A percentile compares a stretch with the other conserved stretches of the same genome.
phyloP scores from a whole-genome alignment of 92 coral and sea anemone genomes.

The Palythoa grandis region DNA sequence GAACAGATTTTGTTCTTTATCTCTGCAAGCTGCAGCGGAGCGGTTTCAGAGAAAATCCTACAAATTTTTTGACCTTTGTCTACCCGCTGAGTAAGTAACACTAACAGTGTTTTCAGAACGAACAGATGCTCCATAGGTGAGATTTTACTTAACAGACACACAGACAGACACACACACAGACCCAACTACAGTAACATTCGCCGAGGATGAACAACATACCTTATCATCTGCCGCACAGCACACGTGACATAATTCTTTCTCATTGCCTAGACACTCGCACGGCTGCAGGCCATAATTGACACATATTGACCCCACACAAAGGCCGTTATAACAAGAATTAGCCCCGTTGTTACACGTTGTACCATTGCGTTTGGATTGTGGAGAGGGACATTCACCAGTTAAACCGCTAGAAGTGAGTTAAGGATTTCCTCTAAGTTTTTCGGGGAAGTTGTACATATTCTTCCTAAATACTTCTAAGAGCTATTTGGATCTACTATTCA shows the following conservation, averaged over 20 bases:
- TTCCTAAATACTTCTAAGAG: too few relatives aligned
- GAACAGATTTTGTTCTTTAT: too few relatives aligned
- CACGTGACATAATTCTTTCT: constrained; percentile 76
- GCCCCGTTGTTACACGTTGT: constrained; percentile 81
- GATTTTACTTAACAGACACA: too few relatives aligned
- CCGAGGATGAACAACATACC: constrained; percentile 34
- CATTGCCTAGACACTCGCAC: constrained; percentile 62
- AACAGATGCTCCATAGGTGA: too few relatives aligned
- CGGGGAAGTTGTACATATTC: neutral
- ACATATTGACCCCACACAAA: constrained; percentile 89
- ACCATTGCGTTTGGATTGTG: constrained; percentile 71
- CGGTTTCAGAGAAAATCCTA: too few relatives aligned
- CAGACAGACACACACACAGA: too few relatives aligned
- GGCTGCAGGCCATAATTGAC: constrained; percentile 60
- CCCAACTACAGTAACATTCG: neutral
- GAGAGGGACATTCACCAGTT: constrained; percentile 74
- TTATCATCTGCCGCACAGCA: constrained; percentile 69
- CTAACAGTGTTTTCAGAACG: too few relatives aligned
- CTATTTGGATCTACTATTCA: too few relatives aligned
- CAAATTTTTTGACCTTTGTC: too few relatives aligned
- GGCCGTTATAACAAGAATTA: constrained; percentile 87
- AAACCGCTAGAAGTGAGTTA: constrained; percentile 57
- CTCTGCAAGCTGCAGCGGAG: too few relatives aligned
- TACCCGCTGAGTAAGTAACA: too few relatives aligned
- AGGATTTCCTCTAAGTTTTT: neutral